Evolutionary conservation across 2,797 vertebrate species (phyloP).

Genomic region (Scyliorhinus canicula): DNA sequence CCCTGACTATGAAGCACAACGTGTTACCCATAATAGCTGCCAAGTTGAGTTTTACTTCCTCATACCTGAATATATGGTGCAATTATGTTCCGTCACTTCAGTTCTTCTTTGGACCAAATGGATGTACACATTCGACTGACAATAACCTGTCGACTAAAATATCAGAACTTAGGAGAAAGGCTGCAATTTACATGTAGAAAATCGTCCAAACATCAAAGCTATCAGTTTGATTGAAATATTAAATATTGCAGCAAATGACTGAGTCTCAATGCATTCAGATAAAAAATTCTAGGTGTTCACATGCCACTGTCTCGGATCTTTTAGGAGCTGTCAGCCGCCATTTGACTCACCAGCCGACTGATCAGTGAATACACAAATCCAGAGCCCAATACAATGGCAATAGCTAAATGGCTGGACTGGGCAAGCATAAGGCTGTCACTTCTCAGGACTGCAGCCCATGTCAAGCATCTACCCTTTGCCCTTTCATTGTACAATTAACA

Average conservation of each 20-base stretch:
- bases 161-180: background rate
- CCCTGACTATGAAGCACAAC: too few species aligned
- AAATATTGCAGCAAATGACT: background rate
- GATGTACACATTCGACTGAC: background rate
- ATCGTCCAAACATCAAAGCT: background rate
- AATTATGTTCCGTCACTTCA: background rate
- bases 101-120: background rate
- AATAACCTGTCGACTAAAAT: background rate
- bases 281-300: background rate
- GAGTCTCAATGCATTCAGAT: background rate
- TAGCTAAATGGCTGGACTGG: background rate
- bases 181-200: background rate
- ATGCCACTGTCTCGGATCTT: background rate
- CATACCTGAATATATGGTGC: background rate
- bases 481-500: background rate
- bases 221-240: background rate
- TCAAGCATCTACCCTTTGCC: background rate
- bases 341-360: background rate
- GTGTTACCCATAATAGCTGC: too few species aligned
- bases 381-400: background rate
- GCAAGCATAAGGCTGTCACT: background rate
- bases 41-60: background rate
- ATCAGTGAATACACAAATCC: background rate
- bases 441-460: background rate
- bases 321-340: background rate